Evolutionary conservation across 2,888 invertebrate genomes (phyloP).

Genomic region (Drosophila subquinaria): DNA sequence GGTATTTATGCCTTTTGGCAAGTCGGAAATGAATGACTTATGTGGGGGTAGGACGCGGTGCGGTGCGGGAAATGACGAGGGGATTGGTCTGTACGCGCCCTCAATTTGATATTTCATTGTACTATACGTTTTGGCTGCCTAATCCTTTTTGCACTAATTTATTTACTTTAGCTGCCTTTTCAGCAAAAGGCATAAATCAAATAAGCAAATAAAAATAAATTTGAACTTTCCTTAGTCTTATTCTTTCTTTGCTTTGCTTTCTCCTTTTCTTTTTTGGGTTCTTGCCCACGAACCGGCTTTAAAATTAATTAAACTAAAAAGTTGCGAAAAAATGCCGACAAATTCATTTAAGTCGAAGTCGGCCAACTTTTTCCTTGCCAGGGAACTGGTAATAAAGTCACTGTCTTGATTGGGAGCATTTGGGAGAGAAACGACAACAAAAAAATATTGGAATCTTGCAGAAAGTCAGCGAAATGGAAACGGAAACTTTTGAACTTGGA

Average conservation of each 20-base stretch:
- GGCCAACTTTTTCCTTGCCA: constrained; percentile 42
- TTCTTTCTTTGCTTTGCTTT: neutral
- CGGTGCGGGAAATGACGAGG: neutral
- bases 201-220: constrained; percentile 71
- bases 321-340: constrained; percentile 61
- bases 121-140: constrained; percentile 35
- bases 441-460: constrained; percentile 37
- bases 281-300: constrained; percentile 41
- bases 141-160: constrained; percentile 73
- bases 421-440: neutral
- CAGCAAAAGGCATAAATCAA: constrained; percentile 63
- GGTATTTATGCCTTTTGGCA: constrained; percentile 44
- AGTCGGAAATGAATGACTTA: constrained; percentile 71
- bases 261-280: constrained; percentile 4
- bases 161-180: constrained; percentile 64
- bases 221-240: constrained; percentile 47
- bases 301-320: constrained; percentile 74
- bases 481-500: constrained; percentile 52
- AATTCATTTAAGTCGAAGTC: constrained; percentile 64
- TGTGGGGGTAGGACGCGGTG: constrained; percentile 30
- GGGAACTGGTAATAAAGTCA: constrained; percentile 58
- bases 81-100: constrained; percentile 4
- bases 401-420: neutral
- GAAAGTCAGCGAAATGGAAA: constrained; percentile 61
- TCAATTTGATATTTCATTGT: constrained; percentile 27